A percentile compares a stretch with the other conserved stretches of the same genome.
phyloP scores from a whole-genome alignment of 2,888 invertebrate genomes.

The Brenthis daphne region DNA sequence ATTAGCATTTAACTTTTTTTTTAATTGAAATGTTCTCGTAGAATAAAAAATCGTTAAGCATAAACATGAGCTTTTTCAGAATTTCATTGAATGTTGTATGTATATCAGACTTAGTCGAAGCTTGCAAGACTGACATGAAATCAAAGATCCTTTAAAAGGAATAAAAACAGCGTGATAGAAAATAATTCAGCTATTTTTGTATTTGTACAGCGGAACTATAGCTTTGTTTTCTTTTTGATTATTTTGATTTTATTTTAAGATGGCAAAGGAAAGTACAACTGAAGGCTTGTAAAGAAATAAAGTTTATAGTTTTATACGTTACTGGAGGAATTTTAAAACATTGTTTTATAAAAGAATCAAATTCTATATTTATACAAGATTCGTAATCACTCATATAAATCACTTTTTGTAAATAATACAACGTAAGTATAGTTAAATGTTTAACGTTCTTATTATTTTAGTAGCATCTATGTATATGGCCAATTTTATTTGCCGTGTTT shows the following conservation, averaged over 20 bases:
- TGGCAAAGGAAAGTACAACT: slow-evolving; percentile 27
- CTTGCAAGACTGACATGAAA: slow-evolving; percentile 76
- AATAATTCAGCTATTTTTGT: slow-evolving; percentile 67
- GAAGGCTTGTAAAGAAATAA: slow-evolving; percentile 33
- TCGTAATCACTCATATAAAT: slow-evolving; percentile 45
- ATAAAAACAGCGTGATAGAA: slow-evolving; percentile 59
- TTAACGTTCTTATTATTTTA: slow-evolving; percentile 44
- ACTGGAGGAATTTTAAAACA: slow-evolving; percentile 24
- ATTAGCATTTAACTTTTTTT: neutral
- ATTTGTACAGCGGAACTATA: slow-evolving; percentile 47
- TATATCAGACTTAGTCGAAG: slow-evolving; percentile 51
- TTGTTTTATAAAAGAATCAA: slow-evolving; percentile 50
- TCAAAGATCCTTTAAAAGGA: slow-evolving; percentile 72
- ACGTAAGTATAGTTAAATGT: slow-evolving; percentile 39
- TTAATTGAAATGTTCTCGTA: slow-evolving; percentile 1
- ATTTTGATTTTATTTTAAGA: slow-evolving; percentile 19
- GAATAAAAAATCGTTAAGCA: slow-evolving; percentile 18
- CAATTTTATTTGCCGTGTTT: slow-evolving; percentile 72
- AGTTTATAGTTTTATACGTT: slow-evolving; percentile 43
- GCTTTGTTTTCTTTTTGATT: slow-evolving; percentile 33
- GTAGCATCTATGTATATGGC: slow-evolving; percentile 65
- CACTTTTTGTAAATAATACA: slow-evolving; percentile 47
- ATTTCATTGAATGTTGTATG: slow-evolving; percentile 32
- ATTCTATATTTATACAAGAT: slow-evolving; percentile 57
- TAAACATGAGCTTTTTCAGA: slow-evolving; percentile 34